Base-by-base conservation (phyloP, 2,113 vertebrate genomes). In the Herpailurus yagouaroundi region DNA sequence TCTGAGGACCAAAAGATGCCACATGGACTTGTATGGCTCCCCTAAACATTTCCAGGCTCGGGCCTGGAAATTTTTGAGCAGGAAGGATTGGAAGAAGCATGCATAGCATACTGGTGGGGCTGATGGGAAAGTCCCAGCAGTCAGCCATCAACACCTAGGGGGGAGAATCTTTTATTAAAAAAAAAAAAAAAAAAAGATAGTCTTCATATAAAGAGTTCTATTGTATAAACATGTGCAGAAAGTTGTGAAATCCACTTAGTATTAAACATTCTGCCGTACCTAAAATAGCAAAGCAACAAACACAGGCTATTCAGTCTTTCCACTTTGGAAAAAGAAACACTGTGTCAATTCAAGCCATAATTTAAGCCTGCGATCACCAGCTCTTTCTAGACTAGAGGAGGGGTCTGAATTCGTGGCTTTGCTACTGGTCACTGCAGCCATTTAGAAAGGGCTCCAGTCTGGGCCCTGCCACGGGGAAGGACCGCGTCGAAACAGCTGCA, bases 211-310 rank as follows among this genome's bases (percentile, higher is more conserved):
- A 97, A 95, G 73, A 55, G 3, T 64, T 94, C 48, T 80, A 38
- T 89, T 83, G 21, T 92, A 69, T 36, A 92, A 95, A 92, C 31
- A 60, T 66, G 38, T 92, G 60, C 73, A 48, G 57, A 96, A 74
- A 74, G 48, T 93, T 97, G 88, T 96, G 92, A 97, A 96, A 90
- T 93, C 74, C 74, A 33, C 52, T 92, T 64, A 63, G 55, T 79
- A 82, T 89, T 96, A 92, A 79, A 97, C 50, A 93, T 90, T 87
- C 41, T 91, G 23, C 69, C 41, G 9, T 96, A 76, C 86, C 76
- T 83, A 97, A 95, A 97, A 97, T 64, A 97, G 86, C 69, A 97
- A 91, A 95, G 91, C 68, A 97, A 90, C 74, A 97, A 98, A 93
- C 90, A 87, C 23, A 45, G 64, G 60, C 95, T 97, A 97, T 92